Percentiles rank a stretch among this genome's conserved stretches.
Conservation (phyloP, 2,888 invertebrate species). For the Elysia crispata region DNA sequence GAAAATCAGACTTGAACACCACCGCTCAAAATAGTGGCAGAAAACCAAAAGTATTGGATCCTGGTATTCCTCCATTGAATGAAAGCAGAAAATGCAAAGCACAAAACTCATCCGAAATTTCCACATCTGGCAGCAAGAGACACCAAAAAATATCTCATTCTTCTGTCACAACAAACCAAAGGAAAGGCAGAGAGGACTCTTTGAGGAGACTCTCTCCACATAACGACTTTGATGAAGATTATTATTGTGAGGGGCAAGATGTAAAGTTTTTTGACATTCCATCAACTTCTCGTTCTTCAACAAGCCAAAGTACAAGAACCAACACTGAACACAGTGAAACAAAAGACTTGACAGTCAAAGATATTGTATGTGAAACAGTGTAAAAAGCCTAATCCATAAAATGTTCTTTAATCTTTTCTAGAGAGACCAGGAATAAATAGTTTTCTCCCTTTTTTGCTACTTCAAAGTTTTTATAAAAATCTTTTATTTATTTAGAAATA, state of each 20-base stretch:
- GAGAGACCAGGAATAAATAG: too few species aligned
- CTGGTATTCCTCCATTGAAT: too few species aligned
- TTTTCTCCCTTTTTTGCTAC: too few species aligned
- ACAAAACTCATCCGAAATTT: neutral
- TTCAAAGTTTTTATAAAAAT: too few species aligned
- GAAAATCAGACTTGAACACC: too few species aligned
- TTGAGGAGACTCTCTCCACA: too few species aligned
- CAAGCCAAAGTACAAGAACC: neutral
- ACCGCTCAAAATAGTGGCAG: neutral
- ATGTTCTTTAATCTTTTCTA: neutral
- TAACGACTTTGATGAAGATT: slow-evolving; percentile 2
- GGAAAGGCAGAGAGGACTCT: too few species aligned
- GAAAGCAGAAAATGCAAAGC: neutral
- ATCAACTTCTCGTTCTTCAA: neutral
- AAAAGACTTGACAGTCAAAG: slow-evolving; percentile 44
- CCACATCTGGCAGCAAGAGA: too few species aligned
- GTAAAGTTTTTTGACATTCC: slow-evolving; percentile 35
- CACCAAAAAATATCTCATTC: too few species aligned
- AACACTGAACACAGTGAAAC: neutral
- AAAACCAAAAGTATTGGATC: neutral
- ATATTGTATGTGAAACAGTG: slow-evolving; percentile 55
- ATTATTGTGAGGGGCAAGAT: slow-evolving; percentile 34
- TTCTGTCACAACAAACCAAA: too few species aligned
- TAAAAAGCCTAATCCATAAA: too few species aligned
- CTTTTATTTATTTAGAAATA: too few species aligned